Evolutionary conservation across 2,888 invertebrate species (phyloP), one percentile per base, ranked within the genome.

Genomic region (Marronus borbonicus): DNA sequence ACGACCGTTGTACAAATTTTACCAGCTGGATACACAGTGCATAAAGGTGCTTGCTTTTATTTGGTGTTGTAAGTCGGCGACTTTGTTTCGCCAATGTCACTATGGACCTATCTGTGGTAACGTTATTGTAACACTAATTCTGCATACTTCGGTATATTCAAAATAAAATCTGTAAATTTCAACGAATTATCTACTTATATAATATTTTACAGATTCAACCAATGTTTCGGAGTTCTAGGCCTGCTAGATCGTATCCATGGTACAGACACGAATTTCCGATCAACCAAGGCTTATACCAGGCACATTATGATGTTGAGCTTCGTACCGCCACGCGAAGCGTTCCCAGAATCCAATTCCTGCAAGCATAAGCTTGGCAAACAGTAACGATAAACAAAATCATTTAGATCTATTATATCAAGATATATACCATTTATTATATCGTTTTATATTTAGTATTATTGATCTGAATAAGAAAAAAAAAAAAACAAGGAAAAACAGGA

Each of bases 221-320:
- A 96, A 85, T 95, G 95, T 85, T 96, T 92, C 87, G 96, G 96
- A 1, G 94, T 96, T 1, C 89, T 96, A 80, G 96, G 96, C 0
- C 92, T 96, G 0, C 87, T 96, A 83, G 96, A 96, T 87, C 92
- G 95, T 68, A 87, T 96, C 7, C 96, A 96, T 86, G 96, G 96
- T 49, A 96, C 96, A 0, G 96, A 96, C 85, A 91, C 91, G 0
- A 90, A 92, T 84, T 96, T 96, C 87, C 91, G 95, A 17, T 92
- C 92, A 81, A 93, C 94, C 3, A 91, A 92, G 81, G 92, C 93
- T 36, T 95, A 93, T 85, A 88, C 92, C 52, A 91, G 96, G 24
- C 95, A 95, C 87, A 90, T 93, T 58, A 93, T 93, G 92, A 92
- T 93, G 91, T 87, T 93, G 78, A 93, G 92, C 84, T 90, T 93